Conservation (phyloP, 1,140 invertebrate species). For the Philaenus spumarius region DNA sequence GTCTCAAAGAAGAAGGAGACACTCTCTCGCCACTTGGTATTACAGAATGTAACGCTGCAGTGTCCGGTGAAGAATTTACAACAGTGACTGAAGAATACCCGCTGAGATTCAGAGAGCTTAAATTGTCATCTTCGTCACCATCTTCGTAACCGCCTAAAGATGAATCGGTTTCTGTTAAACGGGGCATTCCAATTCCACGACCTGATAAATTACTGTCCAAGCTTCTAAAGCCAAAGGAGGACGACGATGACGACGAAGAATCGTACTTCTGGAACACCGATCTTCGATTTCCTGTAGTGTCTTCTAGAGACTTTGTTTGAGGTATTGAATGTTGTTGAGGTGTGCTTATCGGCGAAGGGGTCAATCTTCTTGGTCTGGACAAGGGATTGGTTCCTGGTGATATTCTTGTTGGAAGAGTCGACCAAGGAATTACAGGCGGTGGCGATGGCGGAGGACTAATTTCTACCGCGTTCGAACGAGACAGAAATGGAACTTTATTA, state of each 20-base stretch:
- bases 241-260: slow-evolving; percentile 49
- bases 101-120: slow-evolving; percentile 22
- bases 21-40: slow-evolving; percentile 2
- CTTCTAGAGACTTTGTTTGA: slow-evolving; percentile 50
- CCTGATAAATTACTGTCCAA: slow-evolving; percentile 40
- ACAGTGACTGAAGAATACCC: slow-evolving; percentile 25
- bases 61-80: slow-evolving; percentile 26
- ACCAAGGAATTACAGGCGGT: not conserved
- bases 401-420: slow-evolving; percentile 4
- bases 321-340: slow-evolving; percentile 40
- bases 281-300: slow-evolving; percentile 42
- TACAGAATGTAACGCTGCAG: slow-evolving; percentile 6
- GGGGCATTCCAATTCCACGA: slow-evolving; percentile 39
- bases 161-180: slow-evolving; percentile 49
- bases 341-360: slow-evolving; percentile 28
- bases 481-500: slow-evolving; percentile 45
- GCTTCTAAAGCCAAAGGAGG: slow-evolving; percentile 49
- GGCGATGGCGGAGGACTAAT: slow-evolving; percentile 10
- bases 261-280: slow-evolving; percentile 48
- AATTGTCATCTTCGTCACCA: slow-evolving; percentile 47
- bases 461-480: slow-evolving; percentile 49
- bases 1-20: slow-evolving; percentile 10
- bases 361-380: slow-evolving; percentile 22
- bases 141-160: slow-evolving; percentile 50
- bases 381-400: slow-evolving; percentile 12